phyloP scores from a whole-genome alignment of 2,113 vertebrate genomes.

The Limnothrissa miodon region DNA sequence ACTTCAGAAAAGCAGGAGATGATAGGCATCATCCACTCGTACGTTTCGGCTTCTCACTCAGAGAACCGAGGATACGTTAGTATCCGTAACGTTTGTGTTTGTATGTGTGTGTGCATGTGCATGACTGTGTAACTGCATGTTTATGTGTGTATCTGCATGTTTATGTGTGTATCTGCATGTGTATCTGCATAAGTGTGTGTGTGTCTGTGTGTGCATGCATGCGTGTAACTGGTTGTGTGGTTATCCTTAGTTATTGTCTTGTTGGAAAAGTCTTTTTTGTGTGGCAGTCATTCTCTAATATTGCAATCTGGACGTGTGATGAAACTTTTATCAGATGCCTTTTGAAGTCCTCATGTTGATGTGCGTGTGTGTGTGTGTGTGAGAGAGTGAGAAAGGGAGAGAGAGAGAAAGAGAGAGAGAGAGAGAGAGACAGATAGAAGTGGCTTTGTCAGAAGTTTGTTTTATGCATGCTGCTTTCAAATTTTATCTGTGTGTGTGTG shows the following conservation, averaged over 20 bases:
- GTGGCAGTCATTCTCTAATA: constrained; percentile 15
- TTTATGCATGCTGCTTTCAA: not conserved
- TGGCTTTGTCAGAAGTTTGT: constrained; percentile 12
- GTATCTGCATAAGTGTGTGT: not conserved
- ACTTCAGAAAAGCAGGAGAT: no score
- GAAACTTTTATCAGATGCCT: constrained; percentile 13
- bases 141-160: not conserved
- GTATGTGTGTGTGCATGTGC: not conserved
- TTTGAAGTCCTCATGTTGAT: not conserved
- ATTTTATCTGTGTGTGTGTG: not conserved
- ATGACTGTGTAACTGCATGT: constrained; percentile 11
- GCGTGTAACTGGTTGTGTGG: not conserved
- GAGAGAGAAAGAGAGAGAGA: no score
- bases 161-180: constrained; percentile 7
- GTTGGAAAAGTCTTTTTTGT: constrained; percentile 6
- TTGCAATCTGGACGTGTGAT: constrained; percentile 16
- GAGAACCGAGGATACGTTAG: no score
- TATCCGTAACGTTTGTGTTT: no score
- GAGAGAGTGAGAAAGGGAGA: not conserved
- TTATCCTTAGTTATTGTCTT: not conserved
- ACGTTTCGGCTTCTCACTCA: no score
- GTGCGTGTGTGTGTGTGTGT: not conserved
- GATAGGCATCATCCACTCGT: no score
- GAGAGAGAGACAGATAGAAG: no score
- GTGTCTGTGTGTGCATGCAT: not conserved